Evolutionary conservation across 2,797 vertebrate genomes (phyloP), one percentile per base, ranked within the genome.

Genomic region (Fistularia commersonii): DNA sequence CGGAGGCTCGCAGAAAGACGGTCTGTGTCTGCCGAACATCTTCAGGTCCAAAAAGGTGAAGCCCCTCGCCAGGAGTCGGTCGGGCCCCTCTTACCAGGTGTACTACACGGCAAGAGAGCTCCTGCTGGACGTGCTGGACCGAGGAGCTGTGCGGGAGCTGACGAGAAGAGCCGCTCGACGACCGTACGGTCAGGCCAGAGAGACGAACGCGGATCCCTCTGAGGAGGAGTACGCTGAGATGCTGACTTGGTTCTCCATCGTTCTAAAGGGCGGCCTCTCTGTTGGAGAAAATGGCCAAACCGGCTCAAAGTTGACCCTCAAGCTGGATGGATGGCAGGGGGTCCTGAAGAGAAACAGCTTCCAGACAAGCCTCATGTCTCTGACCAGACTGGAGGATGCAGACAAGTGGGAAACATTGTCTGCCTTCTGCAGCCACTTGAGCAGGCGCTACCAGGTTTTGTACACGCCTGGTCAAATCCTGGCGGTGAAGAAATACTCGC

Each of bases 401-500:
- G 71, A 76, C 43, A 81, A 88, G 69, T n/a, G 84, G 60, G 82
- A 87, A 23, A 51, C 56, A 9, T 75, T 90, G 5, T 73, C 76
- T 37, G 58, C 55, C 8, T 74, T 90, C 66, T 84, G 80, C 34
- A 51, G 57, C 57, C 77, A 75, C 47, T 9, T 88, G 32, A 72
- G 41, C 50, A 56, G 54, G 7, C 75, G 72, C 32, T 89, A 80
- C 59, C 80, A 69, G 69, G 14, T 51, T 11, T 48, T 79, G 2
- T 81, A 82, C 66, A 70, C 66, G 5, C 83, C 82, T 0, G 75
- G 80, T 11, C 48, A 57, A 31, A 72, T 69, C 39, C 65, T 89
- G 56, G 72, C 75, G 0, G 80, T 90, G 52, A 86, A 82, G 72
- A 90, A 89, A 52, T 90, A 84, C 69, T 57, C 33, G 23, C 76